These are phyloP conservation scores for Lethrus apterus DNA, from an alignment of 1,140 invertebrate species.

Conservation along the genomic window DNA sequence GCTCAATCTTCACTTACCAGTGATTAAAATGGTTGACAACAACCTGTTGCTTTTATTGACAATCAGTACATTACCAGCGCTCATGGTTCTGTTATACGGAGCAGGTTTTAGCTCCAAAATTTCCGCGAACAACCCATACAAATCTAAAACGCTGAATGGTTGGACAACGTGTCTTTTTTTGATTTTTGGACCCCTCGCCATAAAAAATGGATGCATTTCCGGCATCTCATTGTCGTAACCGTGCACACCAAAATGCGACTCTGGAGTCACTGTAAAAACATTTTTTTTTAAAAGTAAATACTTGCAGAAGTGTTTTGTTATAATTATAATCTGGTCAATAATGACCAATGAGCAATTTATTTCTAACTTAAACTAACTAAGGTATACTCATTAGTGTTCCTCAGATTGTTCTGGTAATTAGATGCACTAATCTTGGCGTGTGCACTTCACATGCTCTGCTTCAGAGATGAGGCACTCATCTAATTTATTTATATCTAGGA, in stretches of 20 bases:
- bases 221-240: constrained; percentile 55
- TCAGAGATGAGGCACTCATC: too few species aligned
- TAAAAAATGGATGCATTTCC: constrained; percentile 62
- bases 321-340: too few species aligned
- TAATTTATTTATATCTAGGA: too few species aligned
- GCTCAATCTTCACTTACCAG: too few species aligned
- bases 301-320: too few species aligned
- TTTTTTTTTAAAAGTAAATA: constrained; percentile 8
- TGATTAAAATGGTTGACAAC: constrained; percentile 2
- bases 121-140: constrained; percentile 60
- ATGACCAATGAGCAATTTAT: not conserved
- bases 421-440: too few species aligned
- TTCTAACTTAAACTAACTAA: not conserved
- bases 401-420: too few species aligned
- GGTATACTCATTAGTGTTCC: too few species aligned
- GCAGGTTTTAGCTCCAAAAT: constrained; percentile 46
- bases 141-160: constrained; percentile 56
- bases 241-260: constrained; percentile 55
- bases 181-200: constrained; percentile 60
- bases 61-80: not conserved
- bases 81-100: constrained; percentile 31
- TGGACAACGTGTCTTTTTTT: constrained; percentile 43
- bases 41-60: not conserved
- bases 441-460: too few species aligned
- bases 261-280: constrained; percentile 41